Conservation (phyloP, 2,113 vertebrate species). For the Ophiodon elongatus region DNA sequence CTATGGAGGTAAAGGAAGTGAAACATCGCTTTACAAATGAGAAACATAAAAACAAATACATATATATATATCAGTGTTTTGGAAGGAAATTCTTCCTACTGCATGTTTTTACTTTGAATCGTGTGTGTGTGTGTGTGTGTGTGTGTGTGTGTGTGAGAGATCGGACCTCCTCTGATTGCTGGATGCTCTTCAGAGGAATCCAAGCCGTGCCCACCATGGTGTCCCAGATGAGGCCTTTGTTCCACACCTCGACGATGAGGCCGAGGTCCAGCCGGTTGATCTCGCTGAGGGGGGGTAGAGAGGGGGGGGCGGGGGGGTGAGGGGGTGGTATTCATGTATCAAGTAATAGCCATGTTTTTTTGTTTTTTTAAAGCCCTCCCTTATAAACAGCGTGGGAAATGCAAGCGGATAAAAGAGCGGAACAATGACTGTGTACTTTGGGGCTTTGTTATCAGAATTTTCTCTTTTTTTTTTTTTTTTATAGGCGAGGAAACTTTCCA, state of each 20-base stretch:
- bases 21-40: not conserved
- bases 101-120: not conserved
- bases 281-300: conserved; percentile 84
- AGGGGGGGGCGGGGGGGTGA: not conserved
- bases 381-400: conserved; percentile 13
- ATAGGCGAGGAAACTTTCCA: not conserved
- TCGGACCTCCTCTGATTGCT: conserved; percentile 93
- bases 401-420: not conserved
- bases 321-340: not conserved
- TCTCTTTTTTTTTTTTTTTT: not conserved
- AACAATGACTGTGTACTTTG: not conserved
- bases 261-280: conserved; percentile 96
- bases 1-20: not conserved
- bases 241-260: conserved; percentile 98
- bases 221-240: conserved; percentile 99
- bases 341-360: no score
- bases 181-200: conserved; percentile 92
- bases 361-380: no score
- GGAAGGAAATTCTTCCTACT: not conserved
- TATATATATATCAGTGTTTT: not conserved
- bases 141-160: not conserved
- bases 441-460: conserved; percentile 3
- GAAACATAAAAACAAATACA: not conserved
- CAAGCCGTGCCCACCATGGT: conserved; percentile 95
- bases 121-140: not conserved